Conservation (phyloP, 2,113 vertebrate species). For the Albula glossodonta region DNA sequence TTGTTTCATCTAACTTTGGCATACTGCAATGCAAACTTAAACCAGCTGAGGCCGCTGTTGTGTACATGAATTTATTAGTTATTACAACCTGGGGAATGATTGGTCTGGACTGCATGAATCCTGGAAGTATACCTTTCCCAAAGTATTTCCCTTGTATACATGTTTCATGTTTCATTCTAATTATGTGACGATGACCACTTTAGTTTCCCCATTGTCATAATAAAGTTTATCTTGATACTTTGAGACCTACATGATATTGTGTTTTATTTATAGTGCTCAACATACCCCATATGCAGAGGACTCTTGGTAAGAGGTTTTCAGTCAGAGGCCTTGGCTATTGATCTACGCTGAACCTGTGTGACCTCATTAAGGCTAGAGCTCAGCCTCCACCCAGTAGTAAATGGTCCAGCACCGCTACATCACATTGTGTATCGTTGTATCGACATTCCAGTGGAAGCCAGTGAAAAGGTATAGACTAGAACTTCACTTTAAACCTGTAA, state of each 20-base stretch:
- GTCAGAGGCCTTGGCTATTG: neutral
- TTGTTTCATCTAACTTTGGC: neutral
- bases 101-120: neutral
- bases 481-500: neutral
- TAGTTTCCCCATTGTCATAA: too few species aligned
- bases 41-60: neutral
- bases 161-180: too few species aligned
- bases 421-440: neutral
- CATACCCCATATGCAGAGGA: neutral
- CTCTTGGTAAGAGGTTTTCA: neutral
- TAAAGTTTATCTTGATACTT: too few species aligned
- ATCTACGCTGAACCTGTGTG: neutral
- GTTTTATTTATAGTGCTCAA: neutral
- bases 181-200: too few species aligned
- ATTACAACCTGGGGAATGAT: neutral
- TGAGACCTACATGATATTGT: too few species aligned
- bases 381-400: neutral
- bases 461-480: neutral
- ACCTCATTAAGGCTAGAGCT: neutral
- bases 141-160: neutral
- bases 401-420: neutral
- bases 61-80: neutral
- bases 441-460: neutral
- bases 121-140: neutral
- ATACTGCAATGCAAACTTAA: neutral